Evolutionary conservation across 2,113 vertebrate species (phyloP), one percentile per base, ranked within the genome.

Genomic region (Struthio camelus): DNA sequence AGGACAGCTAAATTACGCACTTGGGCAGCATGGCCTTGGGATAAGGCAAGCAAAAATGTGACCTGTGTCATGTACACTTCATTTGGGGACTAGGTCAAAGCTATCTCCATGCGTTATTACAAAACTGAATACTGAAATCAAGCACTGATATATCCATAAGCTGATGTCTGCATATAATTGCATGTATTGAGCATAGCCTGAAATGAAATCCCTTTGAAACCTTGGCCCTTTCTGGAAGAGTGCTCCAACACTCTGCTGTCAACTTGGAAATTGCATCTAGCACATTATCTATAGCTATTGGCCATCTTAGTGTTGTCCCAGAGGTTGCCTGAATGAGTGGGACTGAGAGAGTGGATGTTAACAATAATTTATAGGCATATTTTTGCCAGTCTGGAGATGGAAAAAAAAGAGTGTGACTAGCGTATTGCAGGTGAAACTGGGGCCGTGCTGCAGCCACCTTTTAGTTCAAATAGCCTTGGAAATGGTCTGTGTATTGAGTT

Each of bases 401-500:
- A 32, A 46, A 38, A 69, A 40, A 64, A 38, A 16, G 25, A 51
- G 14, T 23, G 18, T 20, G 19, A 50, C 5, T 34, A 32, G 4
- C 23, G 66, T 62, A 44, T 34, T 81, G 69, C 15, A 67, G 58
- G 32, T 66, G 38, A 73, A 95, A 77, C 24, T 20, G 11, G 13
- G 48, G 51, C 9, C 32, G 25, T 34, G 51, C 34, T 79, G 8
- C 46, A 69, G 20, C 48, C 81, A 36, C 44, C 10, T 80, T 50
- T 77, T 46, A 71, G 27, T 80, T 95, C 73, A 87, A 84, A 93
- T 72, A 19, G 56, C 28, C 79, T 70, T 56, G 17, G 17, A 87
- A 76, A 65, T 76, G 3, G 6, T 44, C 5, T 56, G 2, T 66
- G 24, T 20, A 28, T 67, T 10, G 1, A 0, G 2, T 3, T 3